Conservation (phyloP, 1,140 invertebrate species). For the Eurosta solidaginis region DNA sequence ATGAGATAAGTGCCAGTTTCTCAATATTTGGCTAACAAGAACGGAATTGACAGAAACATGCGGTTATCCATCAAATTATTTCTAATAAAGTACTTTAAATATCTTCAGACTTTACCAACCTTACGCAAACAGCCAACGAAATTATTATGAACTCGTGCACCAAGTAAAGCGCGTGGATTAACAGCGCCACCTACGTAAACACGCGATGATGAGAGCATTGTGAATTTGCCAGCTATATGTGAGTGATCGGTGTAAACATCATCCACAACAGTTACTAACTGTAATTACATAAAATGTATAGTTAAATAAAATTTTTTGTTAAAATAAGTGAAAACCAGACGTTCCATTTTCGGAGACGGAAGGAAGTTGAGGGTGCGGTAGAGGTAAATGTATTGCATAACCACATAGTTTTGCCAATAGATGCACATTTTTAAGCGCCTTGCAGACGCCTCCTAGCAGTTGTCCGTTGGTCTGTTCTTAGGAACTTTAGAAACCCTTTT, state of each 20-base stretch:
- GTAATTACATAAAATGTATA: slow-evolving; percentile 46
- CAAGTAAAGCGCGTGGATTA: slow-evolving; percentile 77
- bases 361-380: too few species aligned
- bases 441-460: too few species aligned
- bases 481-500: too few species aligned
- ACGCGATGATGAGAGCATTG: slow-evolving; percentile 82
- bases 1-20: not conserved
- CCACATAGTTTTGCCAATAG: too few species aligned
- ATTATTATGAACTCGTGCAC: slow-evolving; percentile 83
- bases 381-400: too few species aligned
- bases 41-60: too few species aligned
- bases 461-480: too few species aligned
- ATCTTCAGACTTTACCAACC: slow-evolving; percentile 63
- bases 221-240: slow-evolving; percentile 89
- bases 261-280: slow-evolving; percentile 91
- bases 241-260: slow-evolving; percentile 89
- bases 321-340: too few species aligned
- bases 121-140: slow-evolving; percentile 95
- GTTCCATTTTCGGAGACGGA: too few species aligned
- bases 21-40: too few species aligned
- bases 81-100: not conserved
- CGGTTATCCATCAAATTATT: too few species aligned
- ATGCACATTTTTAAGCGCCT: too few species aligned
- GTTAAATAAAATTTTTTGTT: not conserved
- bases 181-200: slow-evolving; percentile 90